phyloP scores from a whole-genome alignment of 2,113 vertebrate genomes.

The Raja brachyura region DNA sequence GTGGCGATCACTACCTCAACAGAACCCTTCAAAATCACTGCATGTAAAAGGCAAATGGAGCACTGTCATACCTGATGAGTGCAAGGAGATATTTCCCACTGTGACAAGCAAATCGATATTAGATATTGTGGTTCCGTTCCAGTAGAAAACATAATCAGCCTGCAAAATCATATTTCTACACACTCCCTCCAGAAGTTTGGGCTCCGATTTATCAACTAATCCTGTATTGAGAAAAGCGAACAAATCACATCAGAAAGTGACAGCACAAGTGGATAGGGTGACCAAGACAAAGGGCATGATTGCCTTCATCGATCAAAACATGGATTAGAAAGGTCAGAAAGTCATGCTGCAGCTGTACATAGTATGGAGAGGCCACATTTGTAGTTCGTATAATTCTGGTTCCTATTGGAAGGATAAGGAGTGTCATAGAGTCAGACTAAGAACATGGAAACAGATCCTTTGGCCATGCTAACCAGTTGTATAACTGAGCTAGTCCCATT shows the following conservation, averaged over 20 bases:
- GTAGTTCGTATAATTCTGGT: not conserved
- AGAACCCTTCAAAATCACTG: not conserved
- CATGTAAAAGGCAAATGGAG: not conserved
- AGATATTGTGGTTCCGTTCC: slow-evolving; percentile 65
- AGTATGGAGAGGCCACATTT: no score
- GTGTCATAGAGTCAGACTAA: not conserved
- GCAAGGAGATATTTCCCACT: slow-evolving; percentile 51
- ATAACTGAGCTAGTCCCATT: no score
- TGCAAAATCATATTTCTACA: slow-evolving; percentile 68
- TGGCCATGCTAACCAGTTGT: no score
- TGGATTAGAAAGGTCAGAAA: no score
- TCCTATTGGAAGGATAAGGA: not conserved
- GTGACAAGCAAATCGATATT: slow-evolving; percentile 58
- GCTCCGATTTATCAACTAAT: not conserved
- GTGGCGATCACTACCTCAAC: not conserved
- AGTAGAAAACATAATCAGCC: slow-evolving; percentile 71
- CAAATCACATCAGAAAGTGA: slow-evolving; percentile 46
- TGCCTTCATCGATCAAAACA: no score
- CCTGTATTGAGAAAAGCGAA: slow-evolving; percentile 44
- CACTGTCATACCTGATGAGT: slow-evolving; percentile 47
- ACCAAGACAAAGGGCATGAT: not conserved
- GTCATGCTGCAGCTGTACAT: no score
- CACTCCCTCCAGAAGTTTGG: not conserved
- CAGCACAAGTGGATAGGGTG: slow-evolving; percentile 41
- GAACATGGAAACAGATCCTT: no score